phyloP scores from a whole-genome alignment of 1,140 invertebrate genomes.

The Drosophila leontia region DNA sequence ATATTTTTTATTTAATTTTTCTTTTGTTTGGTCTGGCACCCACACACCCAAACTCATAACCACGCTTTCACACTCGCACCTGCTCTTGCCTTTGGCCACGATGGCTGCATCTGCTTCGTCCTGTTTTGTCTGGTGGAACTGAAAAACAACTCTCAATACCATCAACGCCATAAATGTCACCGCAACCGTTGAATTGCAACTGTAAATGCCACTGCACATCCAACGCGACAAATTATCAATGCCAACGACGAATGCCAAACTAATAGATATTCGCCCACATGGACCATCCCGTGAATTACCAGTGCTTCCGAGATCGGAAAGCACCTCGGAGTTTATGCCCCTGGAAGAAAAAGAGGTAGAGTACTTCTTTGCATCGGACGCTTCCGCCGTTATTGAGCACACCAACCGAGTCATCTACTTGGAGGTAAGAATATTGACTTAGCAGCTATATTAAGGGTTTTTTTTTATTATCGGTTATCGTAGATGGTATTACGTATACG shows the following conservation, averaged over 20 bases:
- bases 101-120: conserved; percentile 9
- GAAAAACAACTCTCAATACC: conserved; percentile 22
- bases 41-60: conserved; percentile 23
- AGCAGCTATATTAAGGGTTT: background rate
- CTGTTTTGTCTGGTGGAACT: conserved; percentile 32
- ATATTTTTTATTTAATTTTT: conserved; percentile 49
- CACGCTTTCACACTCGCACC: conserved; percentile 14
- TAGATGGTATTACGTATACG: too few species aligned
- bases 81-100: conserved; percentile 25
- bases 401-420: conserved; percentile 98
- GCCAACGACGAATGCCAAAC: conserved; percentile 51
- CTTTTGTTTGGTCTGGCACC: conserved; percentile 7
- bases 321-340: conserved; percentile 95
- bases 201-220: conserved; percentile 38
- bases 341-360: conserved; percentile 97
- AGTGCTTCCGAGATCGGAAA: conserved; percentile 90
- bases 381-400: conserved; percentile 99
- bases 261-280: conserved; percentile 90
- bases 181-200: conserved; percentile 8
- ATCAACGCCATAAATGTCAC: conserved; percentile 20
- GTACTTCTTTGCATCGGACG: conserved; percentile 99
- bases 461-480: background rate
- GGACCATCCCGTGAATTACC: conserved; percentile 87
- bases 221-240: conserved; percentile 23
- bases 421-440: conserved; percentile 87